Conservation (phyloP, 2,797 vertebrate species). For the Neosilurus hyrtlii region DNA sequence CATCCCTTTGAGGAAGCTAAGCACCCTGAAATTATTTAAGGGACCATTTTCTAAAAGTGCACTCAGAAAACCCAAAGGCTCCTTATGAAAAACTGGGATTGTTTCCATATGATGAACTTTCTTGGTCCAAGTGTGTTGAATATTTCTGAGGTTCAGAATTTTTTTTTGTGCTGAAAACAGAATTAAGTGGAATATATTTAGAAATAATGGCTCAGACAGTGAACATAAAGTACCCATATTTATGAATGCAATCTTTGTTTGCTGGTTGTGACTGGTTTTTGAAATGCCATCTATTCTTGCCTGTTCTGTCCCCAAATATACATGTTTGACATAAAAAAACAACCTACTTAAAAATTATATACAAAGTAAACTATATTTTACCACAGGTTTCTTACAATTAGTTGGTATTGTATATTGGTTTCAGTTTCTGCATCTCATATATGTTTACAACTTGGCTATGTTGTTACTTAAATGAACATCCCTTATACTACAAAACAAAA, state of each 20-base stretch:
- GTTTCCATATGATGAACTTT: not conserved
- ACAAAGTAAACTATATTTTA: constrained; percentile 70
- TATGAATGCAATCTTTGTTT: constrained; percentile 39
- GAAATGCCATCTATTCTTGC: constrained; percentile 57
- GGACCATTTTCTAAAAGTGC: not conserved
- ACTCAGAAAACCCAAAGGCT: constrained; percentile 3
- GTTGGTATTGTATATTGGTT: constrained; percentile 60
- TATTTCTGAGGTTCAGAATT: constrained; percentile 15
- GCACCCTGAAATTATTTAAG: not conserved
- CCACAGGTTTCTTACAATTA: constrained; percentile 71
- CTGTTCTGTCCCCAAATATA: constrained; percentile 66
- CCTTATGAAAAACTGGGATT: not conserved
- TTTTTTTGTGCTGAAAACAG: constrained; percentile 1
- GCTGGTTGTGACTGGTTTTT: constrained; percentile 39
- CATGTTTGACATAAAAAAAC: constrained; percentile 66
- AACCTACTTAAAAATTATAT: constrained; percentile 69
- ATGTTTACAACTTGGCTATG: constrained; percentile 67
- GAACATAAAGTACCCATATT: constrained; percentile 42
- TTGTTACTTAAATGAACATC: constrained; percentile 65
- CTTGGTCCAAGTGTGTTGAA: constrained; percentile 11
- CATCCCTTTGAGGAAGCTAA: not conserved
- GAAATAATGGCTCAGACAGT: constrained; percentile 45
- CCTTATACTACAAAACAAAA: constrained; percentile 69
- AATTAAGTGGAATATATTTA: constrained; percentile 16
- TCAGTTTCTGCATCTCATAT: constrained; percentile 66